Conservation (phyloP, 2,797 vertebrate genomes). For the Enteromius trimaculatus region DNA sequence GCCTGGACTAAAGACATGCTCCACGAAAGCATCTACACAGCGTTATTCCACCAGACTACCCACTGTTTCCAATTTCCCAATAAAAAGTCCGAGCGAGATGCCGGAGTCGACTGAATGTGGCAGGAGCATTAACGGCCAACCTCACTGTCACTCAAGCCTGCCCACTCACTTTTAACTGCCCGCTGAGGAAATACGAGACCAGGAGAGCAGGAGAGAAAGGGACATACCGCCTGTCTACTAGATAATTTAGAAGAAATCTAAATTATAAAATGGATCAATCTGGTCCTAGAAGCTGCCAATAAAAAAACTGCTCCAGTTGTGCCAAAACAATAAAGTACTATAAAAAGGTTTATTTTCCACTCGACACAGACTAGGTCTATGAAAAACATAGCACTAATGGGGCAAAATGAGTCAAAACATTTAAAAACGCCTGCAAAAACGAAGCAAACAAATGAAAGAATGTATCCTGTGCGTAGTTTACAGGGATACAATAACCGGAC, state of each 20-base stretch:
- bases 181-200: slow-evolving; percentile 13
- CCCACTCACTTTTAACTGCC: slow-evolving; percentile 38
- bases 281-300: not conserved
- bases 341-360: not conserved
- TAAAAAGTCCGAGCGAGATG: slow-evolving; percentile 33
- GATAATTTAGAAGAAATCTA: not conserved
- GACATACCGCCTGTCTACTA: not conserved
- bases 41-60: slow-evolving; percentile 43
- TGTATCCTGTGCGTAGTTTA: not conserved
- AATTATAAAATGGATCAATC: slow-evolving; percentile 8
- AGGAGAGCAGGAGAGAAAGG: not conserved
- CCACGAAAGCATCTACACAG: slow-evolving; percentile 37
- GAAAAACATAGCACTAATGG: not conserved
- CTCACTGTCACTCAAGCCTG: slow-evolving; percentile 7
- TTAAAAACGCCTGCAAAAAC: not conserved
- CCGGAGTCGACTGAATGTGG: not conserved
- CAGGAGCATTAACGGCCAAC: slow-evolving; percentile 22
- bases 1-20: slow-evolving; percentile 32
- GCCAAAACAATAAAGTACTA: not conserved
- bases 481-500: not conserved
- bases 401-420: not conserved
- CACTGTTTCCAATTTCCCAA: slow-evolving; percentile 55
- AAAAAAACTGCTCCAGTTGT: not conserved
- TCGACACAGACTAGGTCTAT: not conserved
- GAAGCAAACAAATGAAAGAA: not conserved